phyloP scores from a whole-genome alignment of 2,113 vertebrate genomes.

The Ramphastos sulfuratus region DNA sequence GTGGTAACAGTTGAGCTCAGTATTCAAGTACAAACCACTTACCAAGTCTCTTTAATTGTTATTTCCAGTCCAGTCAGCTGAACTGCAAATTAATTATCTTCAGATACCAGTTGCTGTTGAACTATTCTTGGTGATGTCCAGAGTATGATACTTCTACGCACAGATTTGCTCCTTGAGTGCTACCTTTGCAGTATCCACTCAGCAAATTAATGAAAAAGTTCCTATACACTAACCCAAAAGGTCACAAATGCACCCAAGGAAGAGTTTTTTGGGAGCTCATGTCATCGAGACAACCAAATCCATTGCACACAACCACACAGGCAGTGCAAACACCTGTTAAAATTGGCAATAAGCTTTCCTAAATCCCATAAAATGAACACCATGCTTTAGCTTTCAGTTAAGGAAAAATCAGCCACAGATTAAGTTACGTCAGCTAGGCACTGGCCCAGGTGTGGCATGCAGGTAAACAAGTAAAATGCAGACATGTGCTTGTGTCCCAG shows the following conservation, averaged over 20 bases:
- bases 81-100: conserved; percentile 17
- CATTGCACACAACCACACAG: background rate
- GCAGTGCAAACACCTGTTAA: background rate
- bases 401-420: background rate
- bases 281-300: background rate
- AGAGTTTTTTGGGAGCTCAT: background rate
- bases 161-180: background rate
- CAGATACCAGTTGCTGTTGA: background rate
- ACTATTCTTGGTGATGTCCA: background rate
- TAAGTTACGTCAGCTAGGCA: background rate
- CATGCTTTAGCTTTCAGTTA: background rate
- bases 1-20: conserved; percentile 14
- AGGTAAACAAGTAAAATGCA: background rate
- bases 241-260: conserved; percentile 18
- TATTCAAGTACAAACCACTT: conserved; percentile 13
- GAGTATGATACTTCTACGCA: background rate
- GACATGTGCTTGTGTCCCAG: background rate
- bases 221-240: conserved; percentile 26
- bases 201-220: background rate
- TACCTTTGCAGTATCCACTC: background rate
- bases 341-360: background rate
- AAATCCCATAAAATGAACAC: background rate
- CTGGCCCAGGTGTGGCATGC: background rate
- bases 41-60: conserved; percentile 42
- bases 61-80: conserved; percentile 27